A percentile compares a stretch with the other conserved stretches of the same genome.
Evolutionary conservation across 1,140 invertebrate species (phyloP).

Genomic region (Drosophila orena): DNA sequence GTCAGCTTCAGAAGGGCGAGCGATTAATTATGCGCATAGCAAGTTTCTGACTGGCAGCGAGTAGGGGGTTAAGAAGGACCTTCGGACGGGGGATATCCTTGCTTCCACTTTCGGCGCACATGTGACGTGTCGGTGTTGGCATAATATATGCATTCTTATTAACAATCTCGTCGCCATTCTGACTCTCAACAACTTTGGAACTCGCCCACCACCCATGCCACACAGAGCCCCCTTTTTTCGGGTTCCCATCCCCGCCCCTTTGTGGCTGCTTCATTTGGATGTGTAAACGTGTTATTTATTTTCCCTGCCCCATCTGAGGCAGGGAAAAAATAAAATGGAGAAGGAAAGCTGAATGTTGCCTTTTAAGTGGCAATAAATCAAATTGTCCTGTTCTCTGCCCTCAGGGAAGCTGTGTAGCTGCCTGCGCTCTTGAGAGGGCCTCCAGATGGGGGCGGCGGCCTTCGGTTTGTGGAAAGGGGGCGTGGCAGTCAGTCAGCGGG

Average conservation of each 20-base stretch:
- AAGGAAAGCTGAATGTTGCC: constrained; percentile 78
- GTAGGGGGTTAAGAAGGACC: constrained; percentile 18
- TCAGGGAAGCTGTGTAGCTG: constrained; percentile 24
- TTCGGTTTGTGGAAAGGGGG: background rate
- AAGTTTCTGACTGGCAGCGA: constrained; percentile 2
- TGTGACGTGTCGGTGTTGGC: constrained; percentile 54
- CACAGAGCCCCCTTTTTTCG: background rate
- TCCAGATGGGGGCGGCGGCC: background rate
- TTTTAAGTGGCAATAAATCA: constrained; percentile 83
- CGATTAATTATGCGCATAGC: constrained; percentile 45
- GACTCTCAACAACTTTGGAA: constrained; percentile 63
- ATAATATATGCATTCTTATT: constrained; percentile 83
- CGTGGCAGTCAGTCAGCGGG: constrained; percentile 49
- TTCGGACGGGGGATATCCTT: background rate
- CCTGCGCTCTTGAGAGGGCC: constrained; percentile 2
- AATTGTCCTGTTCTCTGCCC: constrained; percentile 65
- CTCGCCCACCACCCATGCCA: constrained; percentile 9
- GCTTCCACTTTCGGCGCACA: constrained; percentile 1
- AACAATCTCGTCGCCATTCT: constrained; percentile 78
- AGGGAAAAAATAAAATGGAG: constrained; percentile 8
- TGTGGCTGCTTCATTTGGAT: constrained; percentile 75
- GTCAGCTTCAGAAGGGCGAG: constrained; percentile 31
- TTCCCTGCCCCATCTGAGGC: constrained; percentile 19
- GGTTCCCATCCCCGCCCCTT: background rate
- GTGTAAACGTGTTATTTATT: constrained; percentile 83